A percentile compares a stretch with the other conserved stretches of the same genome.
These are phyloP conservation scores for Solea solea DNA, from an alignment of 2,113 vertebrate species.

Conservation along the genomic window DNA sequence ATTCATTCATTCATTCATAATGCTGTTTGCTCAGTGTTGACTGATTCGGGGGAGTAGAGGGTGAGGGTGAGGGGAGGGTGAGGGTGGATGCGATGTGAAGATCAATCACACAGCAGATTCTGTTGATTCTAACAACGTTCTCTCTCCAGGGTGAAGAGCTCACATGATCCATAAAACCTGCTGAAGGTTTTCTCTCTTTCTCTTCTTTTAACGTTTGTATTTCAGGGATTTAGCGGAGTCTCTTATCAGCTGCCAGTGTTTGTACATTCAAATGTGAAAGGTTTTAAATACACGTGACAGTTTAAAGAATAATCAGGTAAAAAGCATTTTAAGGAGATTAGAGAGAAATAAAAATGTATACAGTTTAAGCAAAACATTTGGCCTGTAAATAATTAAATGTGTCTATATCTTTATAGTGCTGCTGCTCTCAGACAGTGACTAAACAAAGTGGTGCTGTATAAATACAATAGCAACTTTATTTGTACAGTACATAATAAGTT, in stretches of 20 bases:
- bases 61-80: neutral
- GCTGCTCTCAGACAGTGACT: too few relatives aligned
- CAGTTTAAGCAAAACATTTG: too few relatives aligned
- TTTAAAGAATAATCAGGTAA: too few relatives aligned
- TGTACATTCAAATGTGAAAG: conserved; percentile 7
- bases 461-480: too few relatives aligned
- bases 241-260: conserved; percentile 13
- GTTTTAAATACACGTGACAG: too few relatives aligned
- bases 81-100: conserved; percentile 36
- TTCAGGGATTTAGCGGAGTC: conserved; percentile 21
- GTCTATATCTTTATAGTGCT: too few relatives aligned
- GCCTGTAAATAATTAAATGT: too few relatives aligned
- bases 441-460: too few relatives aligned
- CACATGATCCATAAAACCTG: conserved; percentile 7
- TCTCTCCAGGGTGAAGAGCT: conserved; percentile 36
- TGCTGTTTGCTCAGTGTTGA: conserved; percentile 43
- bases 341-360: too few relatives aligned
- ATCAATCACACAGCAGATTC: conserved; percentile 30
- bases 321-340: too few relatives aligned
- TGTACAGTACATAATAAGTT: too few relatives aligned
- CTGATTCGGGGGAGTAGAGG: neutral
- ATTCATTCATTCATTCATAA: conserved; percentile 65
- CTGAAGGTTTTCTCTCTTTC: conserved; percentile 25
- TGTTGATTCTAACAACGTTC: conserved; percentile 39
- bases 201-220: conserved; percentile 21